Percentiles rank a stretch among this genome's conserved stretches.
These are phyloP conservation scores for Tetramorium parvispinum DNA, from an alignment of 1,140 invertebrate species.

Conservation along the genomic window DNA sequence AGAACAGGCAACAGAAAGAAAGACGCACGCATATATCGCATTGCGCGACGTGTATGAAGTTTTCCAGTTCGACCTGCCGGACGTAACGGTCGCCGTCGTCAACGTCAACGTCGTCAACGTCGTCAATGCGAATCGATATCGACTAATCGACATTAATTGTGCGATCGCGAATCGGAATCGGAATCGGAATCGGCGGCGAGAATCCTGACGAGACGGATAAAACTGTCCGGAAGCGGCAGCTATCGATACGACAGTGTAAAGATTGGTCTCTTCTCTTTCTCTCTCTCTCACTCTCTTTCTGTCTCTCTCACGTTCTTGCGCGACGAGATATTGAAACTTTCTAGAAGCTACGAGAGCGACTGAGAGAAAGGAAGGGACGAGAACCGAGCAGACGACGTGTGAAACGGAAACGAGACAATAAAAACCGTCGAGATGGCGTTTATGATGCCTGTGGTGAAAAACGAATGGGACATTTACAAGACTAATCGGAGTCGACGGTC, in stretches of 20 bases:
- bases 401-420: conserved; percentile 12
- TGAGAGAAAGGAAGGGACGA: conserved; percentile 25
- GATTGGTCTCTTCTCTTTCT: conserved; percentile 8
- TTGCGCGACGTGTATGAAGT: conserved; percentile 71
- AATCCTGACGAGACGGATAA: neutral
- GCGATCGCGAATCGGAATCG: neutral
- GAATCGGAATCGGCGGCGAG: neutral
- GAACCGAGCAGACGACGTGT: conserved; percentile 27
- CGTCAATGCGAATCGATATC: neutral
- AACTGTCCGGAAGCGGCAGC: neutral
- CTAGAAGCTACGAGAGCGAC: conserved; percentile 57
- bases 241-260: neutral
- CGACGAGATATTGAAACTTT: conserved; percentile 62
- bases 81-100: neutral
- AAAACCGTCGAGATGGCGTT: conserved; percentile 91
- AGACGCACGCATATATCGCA: neutral
- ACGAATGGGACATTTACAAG: conserved; percentile 96
- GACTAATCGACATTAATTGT: neutral
- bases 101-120: neutral
- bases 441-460: conserved; percentile 97
- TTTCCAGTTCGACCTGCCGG: conserved; percentile 62
- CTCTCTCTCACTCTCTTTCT: neutral
- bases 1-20: neutral
- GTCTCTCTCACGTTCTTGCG: neutral
- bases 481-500: conserved; percentile 90